Base-by-base conservation (phyloP, 30 jellyfish, hydroid and myxozoan species). In the Hydractinia symbiolongicarpus region DNA sequence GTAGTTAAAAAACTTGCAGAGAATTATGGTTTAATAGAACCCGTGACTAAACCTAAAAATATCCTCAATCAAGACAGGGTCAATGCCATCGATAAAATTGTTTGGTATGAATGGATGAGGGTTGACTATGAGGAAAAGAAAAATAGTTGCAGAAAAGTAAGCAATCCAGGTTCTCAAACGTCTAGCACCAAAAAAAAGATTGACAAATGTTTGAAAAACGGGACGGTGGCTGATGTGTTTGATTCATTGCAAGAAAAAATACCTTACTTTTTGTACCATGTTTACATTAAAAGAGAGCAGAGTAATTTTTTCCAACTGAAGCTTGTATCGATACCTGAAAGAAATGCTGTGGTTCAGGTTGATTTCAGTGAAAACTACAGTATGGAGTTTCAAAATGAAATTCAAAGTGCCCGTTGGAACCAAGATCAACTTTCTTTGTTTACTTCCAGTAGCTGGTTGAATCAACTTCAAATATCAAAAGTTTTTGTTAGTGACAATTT, bases 161-260 rank as follows among this genome's bases (percentile, higher is more conserved):
- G 66, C 9, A 17, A 44, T 13, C 69, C 69, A 58, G 19, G 69
- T 16, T 58, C 69, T 58, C 69, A 58, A 11, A 58, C 15, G 15
- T 58, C 69, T 16, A 58, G 17, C 69, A 58, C 19, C 19, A 58
- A 58, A 30, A 58, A 58, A 58, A 58, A 58, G 19, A 13, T 58
- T 1, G 69, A 58, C 69, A 58, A 58, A 16, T 58, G 69, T 16
- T 58, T 58, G 15, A 58, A 17, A 72, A 30, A 10, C 79, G 85
- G 95, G 57, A 78, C 90, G 8, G 85, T 85, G n/a, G 93, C 90
- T 64, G 89, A 61, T 14, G 94, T 81, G 10, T 6, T 30, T 84
- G 56, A 69, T 10, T 15, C 57, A 2, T 74, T 78, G 10, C 7
- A 5, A 21, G 94, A 85, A 64, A 30, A 30, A 20, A 16, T 85